A percentile compares a stretch with the other conserved stretches of the same genome.
Evolutionary conservation across 2,888 invertebrate species (phyloP).

Genomic region (Acanthosoma haemorrhoidale): DNA sequence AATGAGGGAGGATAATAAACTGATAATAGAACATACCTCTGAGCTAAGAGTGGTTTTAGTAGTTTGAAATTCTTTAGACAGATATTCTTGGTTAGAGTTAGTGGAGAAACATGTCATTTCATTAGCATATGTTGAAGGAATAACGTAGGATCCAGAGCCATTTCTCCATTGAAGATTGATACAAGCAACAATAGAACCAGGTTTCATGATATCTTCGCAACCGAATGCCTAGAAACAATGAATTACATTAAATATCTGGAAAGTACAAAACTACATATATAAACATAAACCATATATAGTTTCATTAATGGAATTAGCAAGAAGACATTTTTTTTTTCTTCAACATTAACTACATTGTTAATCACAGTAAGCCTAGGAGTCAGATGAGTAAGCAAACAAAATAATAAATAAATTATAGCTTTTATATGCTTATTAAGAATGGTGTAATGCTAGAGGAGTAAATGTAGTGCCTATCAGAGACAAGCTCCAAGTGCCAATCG

Average conservation of each 20-base stretch:
- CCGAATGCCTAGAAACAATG: slow-evolving; percentile 45
- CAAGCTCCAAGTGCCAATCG: too few species aligned
- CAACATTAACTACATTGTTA: neutral
- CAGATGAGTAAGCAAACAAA: too few species aligned
- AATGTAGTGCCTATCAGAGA: too few species aligned
- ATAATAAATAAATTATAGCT: too few species aligned
- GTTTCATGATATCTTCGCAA: slow-evolving; percentile 53
- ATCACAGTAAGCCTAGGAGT: too few species aligned
- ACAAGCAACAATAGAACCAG: slow-evolving; percentile 55
- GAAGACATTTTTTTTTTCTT: neutral
- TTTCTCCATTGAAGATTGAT: slow-evolving; percentile 59
- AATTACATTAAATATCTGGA: too few species aligned
- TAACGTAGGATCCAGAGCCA: slow-evolving; percentile 50
- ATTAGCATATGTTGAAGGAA: slow-evolving; percentile 57
- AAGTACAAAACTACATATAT: neutral
- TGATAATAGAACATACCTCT: neutral
- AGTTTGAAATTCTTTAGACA: slow-evolving; percentile 41
- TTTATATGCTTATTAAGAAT: too few species aligned
- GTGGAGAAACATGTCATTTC: slow-evolving; percentile 59
- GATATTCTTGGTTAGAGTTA: slow-evolving; percentile 54
- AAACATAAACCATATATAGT: neutral
- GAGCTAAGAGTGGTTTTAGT: neutral
- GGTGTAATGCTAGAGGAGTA: too few species aligned
- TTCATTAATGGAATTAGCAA: neutral
- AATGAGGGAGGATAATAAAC: too few species aligned